Evolutionary conservation across 2,797 vertebrate species (phyloP), one percentile per base, ranked within the genome.

Genomic region (Vespertilio murinus): DNA sequence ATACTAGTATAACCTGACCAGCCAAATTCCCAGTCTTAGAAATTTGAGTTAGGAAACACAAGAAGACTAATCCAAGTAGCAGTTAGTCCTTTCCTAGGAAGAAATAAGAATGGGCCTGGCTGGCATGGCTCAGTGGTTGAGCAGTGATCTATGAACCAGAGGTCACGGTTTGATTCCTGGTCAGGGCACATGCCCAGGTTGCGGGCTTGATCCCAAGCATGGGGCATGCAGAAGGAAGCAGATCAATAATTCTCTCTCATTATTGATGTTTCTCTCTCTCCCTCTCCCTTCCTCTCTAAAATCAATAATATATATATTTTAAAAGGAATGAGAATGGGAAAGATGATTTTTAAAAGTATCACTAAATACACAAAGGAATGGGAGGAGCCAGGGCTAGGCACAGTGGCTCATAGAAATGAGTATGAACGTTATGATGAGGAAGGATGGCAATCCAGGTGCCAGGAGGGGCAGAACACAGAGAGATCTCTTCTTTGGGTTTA

Each of bases 1-100:
- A 64, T 30, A 52, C 49, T 52, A 52, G 18, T 20, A 90, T 90
- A 74, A 91, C 3, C 12, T 88, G 28, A 28, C 20, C 56, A 79
- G 33, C 6, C 40, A 78, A 25, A 61, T 30, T 82, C 22, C 70
- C 17, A 88, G 33, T 79, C 70, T 88, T 94, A 20, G 14, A 59
- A 84, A 74, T 65, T 64, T 94, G 56, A 54, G 25, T 94, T 90
- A 54, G 22, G 28, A 94, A 90, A 67, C 45, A 65, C 49, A 73
- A 79, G 84, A 69, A 92, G n/a, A 73, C 45, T 42, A 14, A 91
- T 49, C 3, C 42, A 69, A 87, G 45, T 20, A 61, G 59, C 20
- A 75, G 35, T 71, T 79, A 84, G 74, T 80, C 52, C 25, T 79
- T 92, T 75, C 35, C 59, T 84, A 47, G 49, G n/a, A 90, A 79